These are phyloP conservation scores for Harpagoxenus sublaevis DNA, from an alignment of 2,888 invertebrate species.

Conservation along the genomic window DNA sequence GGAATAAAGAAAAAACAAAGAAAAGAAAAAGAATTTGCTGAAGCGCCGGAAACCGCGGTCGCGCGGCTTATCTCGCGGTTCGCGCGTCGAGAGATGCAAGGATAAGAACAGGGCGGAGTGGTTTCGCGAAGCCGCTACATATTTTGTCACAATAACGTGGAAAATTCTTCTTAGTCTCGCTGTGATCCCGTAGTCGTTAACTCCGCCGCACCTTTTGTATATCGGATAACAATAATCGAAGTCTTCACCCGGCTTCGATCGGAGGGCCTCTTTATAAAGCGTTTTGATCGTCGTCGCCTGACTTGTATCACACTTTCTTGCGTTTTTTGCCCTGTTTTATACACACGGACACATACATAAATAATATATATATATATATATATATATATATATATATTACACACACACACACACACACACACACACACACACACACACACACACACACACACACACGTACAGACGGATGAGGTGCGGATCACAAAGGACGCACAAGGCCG, in stretches of 20 bases:
- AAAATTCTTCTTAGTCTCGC: slow-evolving; percentile 78
- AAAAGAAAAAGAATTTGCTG: neutral
- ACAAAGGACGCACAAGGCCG: slow-evolving; percentile 58
- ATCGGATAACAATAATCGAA: slow-evolving; percentile 58
- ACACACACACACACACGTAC: neutral
- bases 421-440: neutral
- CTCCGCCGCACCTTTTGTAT: slow-evolving; percentile 75
- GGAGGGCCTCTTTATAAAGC: slow-evolving; percentile 74
- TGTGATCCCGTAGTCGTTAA: slow-evolving; percentile 82
- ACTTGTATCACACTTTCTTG: slow-evolving; percentile 48
- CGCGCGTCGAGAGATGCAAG: neutral
- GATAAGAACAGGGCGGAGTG: neutral
- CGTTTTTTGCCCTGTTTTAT: slow-evolving; percentile 61
- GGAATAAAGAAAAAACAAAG: neutral
- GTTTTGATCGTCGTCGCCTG: slow-evolving; percentile 67
- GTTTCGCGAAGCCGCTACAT: slow-evolving; percentile 61
- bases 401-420: neutral
- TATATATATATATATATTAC: too few relatives aligned
- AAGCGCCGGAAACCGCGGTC: slow-evolving; percentile 44
- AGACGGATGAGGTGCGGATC: slow-evolving; percentile 46
- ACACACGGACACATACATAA: slow-evolving; percentile 21
- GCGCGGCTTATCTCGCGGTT: slow-evolving; percentile 40
- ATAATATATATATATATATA: neutral
- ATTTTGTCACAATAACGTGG: slow-evolving; percentile 69
- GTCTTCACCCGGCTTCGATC: slow-evolving; percentile 68